Conservation (phyloP, 2,113 vertebrate genomes). For the Tretioscincus oriximinensis region DNA sequence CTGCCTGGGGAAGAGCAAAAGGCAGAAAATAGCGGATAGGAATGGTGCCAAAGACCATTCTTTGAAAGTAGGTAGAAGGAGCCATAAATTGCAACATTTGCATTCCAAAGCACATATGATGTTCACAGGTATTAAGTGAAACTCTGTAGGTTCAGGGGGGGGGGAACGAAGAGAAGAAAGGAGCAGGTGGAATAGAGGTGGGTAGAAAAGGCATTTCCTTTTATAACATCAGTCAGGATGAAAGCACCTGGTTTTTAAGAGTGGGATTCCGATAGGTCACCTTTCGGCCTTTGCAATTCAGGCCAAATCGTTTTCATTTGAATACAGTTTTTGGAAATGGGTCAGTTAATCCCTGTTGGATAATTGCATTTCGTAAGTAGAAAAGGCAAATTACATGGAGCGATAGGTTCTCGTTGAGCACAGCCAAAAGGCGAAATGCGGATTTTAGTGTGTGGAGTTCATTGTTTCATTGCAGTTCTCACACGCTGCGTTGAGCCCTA, state of each 20-base stretch:
- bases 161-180: no score
- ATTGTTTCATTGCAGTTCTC: background rate
- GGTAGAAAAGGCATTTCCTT: background rate
- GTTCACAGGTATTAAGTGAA: no score
- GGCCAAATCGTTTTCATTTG: constrained; percentile 76
- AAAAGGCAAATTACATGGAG: constrained; percentile 61
- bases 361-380: constrained; percentile 73
- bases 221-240: constrained; percentile 46
- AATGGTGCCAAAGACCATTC: no score
- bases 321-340: constrained; percentile 73
- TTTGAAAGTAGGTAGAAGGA: no score
- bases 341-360: constrained; percentile 74
- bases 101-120: no score
- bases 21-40: no score
- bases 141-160: background rate
- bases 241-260: constrained; percentile 64
- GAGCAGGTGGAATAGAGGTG: constrained; percentile 7
- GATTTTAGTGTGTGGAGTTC: background rate
- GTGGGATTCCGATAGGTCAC: constrained; percentile 63
- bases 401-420: constrained; percentile 67
- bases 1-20: no score
- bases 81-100: no score
- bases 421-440: constrained; percentile 42
- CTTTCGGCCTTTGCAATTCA: constrained; percentile 62
- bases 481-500: background rate